Evolutionary conservation across 2,113 vertebrate genomes (phyloP).

Genomic region (Theristicus caerulescens): DNA sequence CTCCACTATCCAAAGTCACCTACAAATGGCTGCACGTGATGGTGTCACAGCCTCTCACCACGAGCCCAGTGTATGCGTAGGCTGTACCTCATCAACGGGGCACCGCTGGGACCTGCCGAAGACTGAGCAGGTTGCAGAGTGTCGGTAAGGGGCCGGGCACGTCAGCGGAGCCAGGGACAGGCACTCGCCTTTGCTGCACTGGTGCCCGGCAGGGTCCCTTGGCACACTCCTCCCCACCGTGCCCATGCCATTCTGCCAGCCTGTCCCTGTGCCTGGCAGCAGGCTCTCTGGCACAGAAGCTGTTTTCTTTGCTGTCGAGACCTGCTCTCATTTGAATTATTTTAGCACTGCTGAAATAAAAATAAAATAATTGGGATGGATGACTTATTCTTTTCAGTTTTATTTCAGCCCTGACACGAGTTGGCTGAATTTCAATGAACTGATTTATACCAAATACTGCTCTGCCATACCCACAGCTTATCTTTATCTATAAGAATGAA

Average conservation of each 20-base stretch:
- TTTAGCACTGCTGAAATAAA: conserved; percentile 13
- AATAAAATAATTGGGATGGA: neutral
- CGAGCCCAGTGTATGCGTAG: accelerated
- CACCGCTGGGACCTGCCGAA: neutral
- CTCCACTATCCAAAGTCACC: neutral
- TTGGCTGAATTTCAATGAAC: neutral
- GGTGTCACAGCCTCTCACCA: neutral
- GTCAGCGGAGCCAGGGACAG: neutral
- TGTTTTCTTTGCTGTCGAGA: neutral
- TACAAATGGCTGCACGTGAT: neutral
- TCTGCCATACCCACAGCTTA: neutral
- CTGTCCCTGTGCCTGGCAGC: neutral
- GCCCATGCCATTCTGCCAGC: neutral
- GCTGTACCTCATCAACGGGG: accelerated
- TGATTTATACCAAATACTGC: neutral
- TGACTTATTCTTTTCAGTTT: neutral
- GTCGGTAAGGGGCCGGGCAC: neutral
- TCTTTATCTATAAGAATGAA: neutral
- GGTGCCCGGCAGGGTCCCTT: neutral
- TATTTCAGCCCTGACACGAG: conserved; percentile 16
- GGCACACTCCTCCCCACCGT: accelerated
- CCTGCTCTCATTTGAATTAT: neutral
- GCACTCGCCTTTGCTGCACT: accelerated
- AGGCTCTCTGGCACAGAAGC: neutral
- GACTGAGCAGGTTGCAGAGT: neutral